Conservation (phyloP, 2,113 vertebrate species). For the Anoura caudifer region DNA sequence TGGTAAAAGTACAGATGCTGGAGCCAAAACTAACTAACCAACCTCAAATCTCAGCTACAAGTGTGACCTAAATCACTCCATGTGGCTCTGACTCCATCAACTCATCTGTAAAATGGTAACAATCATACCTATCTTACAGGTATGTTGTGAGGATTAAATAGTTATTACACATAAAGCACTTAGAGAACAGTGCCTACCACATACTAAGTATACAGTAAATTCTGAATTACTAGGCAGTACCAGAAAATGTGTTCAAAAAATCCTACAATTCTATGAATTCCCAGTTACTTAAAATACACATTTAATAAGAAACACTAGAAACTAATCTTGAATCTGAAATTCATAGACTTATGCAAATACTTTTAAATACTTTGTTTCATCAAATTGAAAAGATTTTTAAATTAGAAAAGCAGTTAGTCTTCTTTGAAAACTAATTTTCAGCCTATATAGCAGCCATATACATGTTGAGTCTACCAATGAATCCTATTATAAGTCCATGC, state of each 20-base stretch:
- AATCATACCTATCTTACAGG: not conserved
- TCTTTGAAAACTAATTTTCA: constrained; percentile 15
- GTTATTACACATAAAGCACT: not conserved
- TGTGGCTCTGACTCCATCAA: not conserved
- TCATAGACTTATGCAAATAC: not conserved
- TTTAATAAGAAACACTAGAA: not conserved
- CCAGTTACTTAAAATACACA: constrained; percentile 4
- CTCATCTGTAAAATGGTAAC: not conserved
- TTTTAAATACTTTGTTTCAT: not conserved
- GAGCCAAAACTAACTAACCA: not conserved
- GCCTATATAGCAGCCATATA: not conserved
- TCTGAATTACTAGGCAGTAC: not conserved
- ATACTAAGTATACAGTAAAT: not conserved
- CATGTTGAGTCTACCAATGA: not conserved
- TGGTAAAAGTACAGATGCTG: not conserved
- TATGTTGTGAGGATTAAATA: not conserved
- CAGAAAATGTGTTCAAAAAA: not conserved
- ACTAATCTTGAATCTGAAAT: not conserved
- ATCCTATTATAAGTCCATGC: constrained; percentile 22
- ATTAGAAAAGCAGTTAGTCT: constrained; percentile 12
- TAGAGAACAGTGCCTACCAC: not conserved
- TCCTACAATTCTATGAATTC: not conserved
- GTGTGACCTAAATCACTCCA: not conserved
- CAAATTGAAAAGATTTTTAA: constrained; percentile 39
- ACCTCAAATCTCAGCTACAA: not conserved